Evolutionary conservation across 2,888 invertebrate genomes (phyloP).

Genomic region (Diadegma fenestrale): DNA sequence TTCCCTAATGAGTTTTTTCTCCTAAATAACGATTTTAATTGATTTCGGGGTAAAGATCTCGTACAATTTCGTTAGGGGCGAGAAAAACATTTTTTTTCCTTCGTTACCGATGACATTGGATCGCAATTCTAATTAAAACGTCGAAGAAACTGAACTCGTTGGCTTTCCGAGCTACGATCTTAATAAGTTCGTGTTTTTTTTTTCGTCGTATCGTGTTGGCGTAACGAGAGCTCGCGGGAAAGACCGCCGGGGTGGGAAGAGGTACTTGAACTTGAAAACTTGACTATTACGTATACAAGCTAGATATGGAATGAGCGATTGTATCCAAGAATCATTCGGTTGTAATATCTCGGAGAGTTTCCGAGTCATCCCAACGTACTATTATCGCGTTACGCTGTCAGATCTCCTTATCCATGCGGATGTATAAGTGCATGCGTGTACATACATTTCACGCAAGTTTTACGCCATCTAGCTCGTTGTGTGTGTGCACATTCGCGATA

Average conservation of each 20-base stretch:
- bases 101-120: not conserved
- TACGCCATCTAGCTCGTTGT: slow-evolving; percentile 20
- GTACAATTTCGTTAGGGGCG: not conserved
- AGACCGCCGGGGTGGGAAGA: slow-evolving; percentile 6
- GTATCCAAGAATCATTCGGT: slow-evolving; percentile 1
- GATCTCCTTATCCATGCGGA: not conserved
- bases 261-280: slow-evolving; percentile 58
- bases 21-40: not conserved
- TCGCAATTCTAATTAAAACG: not conserved
- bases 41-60: not conserved
- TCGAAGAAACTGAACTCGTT: slow-evolving; percentile 2
- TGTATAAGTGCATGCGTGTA: not conserved
- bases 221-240: not conserved
- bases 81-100: not conserved
- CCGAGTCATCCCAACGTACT: slow-evolving; percentile 15
- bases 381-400: slow-evolving; percentile 50
- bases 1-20: not conserved
- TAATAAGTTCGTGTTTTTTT: not conserved
- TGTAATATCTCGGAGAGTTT: slow-evolving; percentile 40
- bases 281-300: slow-evolving; percentile 37
- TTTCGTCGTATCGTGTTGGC: not conserved
- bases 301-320: slow-evolving; percentile 41
- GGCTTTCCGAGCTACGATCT: not conserved
- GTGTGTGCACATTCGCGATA: not conserved
- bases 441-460: slow-evolving; percentile 47